Evolutionary conservation across 64 coral and sea anemone genomes (phyloP), one percentile per base, ranked within the genome.

Genomic region (Montipora foliosa): DNA sequence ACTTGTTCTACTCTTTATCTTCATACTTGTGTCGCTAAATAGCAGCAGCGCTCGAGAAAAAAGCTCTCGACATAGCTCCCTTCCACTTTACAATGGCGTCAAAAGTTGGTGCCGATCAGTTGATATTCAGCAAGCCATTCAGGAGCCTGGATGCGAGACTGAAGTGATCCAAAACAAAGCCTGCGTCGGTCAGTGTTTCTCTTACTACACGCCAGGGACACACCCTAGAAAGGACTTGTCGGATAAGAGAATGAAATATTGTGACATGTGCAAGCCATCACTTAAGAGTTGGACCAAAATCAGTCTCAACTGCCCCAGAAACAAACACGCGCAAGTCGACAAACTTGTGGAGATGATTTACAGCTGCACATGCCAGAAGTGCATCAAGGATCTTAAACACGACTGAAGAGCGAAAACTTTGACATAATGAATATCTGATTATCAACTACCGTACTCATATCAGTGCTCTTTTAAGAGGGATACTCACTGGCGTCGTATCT

Each of bases 141-240:
- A 80, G 11, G 60, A 88, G 13, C 12, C 50, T 19, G 92, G 92
- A 66, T 93, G 92, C 49, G 76, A 93, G 3, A 50, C 55, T 6
- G 74, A 81, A 58, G 87, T 16, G 16, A 88, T 93, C 44, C 29
- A 81, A 66, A 93, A 93, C 61, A 93, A 88, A 44, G 76, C 66
- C 16, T 93, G 92, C 19, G 15, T 93, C 44, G 92, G 92, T 1
- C 85, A 93, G 24, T 93, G 92, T 55, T 79, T 86, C 9, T 93
- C 92, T 22, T 93, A 74, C 77, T 93, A 93, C 84, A 5, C 79
- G 44, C 92, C 92, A 44, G 87, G 84, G 47, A 88, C 82, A 4
- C 67, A 49, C 15, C 82, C 82, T 11, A 10, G 67, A 19, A 71
- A 8, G 16, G 67, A 82, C 21, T 37, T 48, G 3, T n/a, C 82